Conservation (phyloP, 2,113 vertebrate species). For the Halcyon senegalensis region DNA sequence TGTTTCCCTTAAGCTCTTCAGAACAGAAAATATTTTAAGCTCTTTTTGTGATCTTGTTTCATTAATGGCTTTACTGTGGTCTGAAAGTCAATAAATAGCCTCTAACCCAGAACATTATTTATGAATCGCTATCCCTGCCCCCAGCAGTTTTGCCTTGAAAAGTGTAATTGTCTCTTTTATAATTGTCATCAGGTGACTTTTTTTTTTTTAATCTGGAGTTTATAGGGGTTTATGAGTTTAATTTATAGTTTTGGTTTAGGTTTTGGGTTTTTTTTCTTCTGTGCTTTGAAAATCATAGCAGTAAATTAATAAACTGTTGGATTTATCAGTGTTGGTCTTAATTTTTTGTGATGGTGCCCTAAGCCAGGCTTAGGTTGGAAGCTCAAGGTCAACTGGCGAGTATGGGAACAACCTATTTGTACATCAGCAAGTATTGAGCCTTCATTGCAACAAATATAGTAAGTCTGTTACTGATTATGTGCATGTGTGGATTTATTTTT, state of each 20-base stretch:
- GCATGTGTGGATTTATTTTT: background rate
- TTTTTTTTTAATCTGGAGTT: background rate
- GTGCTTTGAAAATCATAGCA: background rate
- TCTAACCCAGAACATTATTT: background rate
- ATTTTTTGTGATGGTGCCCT: background rate
- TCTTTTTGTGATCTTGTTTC: constrained; percentile 24
- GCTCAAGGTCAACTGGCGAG: background rate
- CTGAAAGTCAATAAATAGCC: constrained; percentile 27
- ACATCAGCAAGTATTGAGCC: background rate
- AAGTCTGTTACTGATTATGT: background rate
- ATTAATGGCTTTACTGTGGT: constrained; percentile 29
- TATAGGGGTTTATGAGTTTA: background rate
- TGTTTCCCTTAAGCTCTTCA: background rate
- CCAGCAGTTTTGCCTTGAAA: constrained; percentile 30
- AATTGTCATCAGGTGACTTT: background rate
- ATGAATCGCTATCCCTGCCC: background rate
- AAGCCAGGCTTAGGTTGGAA: background rate
- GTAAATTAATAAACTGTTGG: background rate
- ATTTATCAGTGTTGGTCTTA: background rate
- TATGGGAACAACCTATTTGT: background rate
- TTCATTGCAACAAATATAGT: background rate
- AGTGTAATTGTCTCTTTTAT: background rate
- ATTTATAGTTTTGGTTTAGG: background rate
- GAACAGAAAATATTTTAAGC: constrained; percentile 22
- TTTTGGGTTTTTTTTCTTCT: background rate